Evolutionary conservation across 2,113 vertebrate species (phyloP).

Genomic region (Hassar affinis): DNA sequence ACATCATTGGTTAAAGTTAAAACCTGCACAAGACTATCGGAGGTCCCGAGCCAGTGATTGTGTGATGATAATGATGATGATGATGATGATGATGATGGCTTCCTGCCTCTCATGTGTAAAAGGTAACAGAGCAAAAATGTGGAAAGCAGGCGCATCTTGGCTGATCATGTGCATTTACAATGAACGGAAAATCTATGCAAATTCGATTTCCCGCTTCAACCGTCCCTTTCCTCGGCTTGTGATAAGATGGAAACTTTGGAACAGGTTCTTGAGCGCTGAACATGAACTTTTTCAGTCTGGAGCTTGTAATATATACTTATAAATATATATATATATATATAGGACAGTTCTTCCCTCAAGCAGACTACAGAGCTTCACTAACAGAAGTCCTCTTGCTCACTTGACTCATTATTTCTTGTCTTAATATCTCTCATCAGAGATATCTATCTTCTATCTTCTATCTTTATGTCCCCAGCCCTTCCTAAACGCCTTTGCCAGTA

Average conservation of each 20-base stretch:
- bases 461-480: not conserved
- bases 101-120: not conserved
- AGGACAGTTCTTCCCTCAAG: not conserved
- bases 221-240: not conserved
- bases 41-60: not conserved
- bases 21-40: not conserved
- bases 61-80: not conserved
- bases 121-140: not conserved
- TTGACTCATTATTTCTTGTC: not conserved
- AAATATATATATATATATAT: too few species aligned
- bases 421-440: too few species aligned
- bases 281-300: not conserved
- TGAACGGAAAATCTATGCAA: not conserved
- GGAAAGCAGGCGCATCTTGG: not conserved
- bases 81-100: not conserved
- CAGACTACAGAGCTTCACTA: not conserved
- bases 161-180: not conserved
- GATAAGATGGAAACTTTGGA: slow-evolving; percentile 10
- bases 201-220: not conserved
- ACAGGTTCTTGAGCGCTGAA: not conserved
- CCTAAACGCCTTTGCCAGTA: not conserved
- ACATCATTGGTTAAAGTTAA: too few species aligned
- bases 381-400: not conserved
- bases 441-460: too few species aligned
- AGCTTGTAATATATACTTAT: too few species aligned